Evolutionary conservation across 2,888 invertebrate genomes (phyloP).

Genomic region (Venustoraphidia nigricollis): DNA sequence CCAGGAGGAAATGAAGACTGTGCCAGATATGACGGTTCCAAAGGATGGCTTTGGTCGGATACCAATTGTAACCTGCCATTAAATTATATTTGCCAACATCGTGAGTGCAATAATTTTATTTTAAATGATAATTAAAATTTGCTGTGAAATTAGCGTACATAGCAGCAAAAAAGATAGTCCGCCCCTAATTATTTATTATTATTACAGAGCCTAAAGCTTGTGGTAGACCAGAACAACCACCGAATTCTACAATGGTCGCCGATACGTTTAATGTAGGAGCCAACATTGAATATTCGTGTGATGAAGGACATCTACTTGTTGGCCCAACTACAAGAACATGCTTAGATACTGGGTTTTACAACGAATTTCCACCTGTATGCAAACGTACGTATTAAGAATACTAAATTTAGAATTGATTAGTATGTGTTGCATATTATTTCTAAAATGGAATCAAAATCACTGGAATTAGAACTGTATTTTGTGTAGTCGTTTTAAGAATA

Average conservation of each 20-base stretch:
- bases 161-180: no score
- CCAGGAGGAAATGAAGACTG: constrained; percentile 74
- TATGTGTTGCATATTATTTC: no score
- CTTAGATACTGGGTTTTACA: constrained; percentile 82
- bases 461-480: no score
- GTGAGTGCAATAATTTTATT: constrained; percentile 38
- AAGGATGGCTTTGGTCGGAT: constrained; percentile 91
- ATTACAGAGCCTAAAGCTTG: constrained; percentile 71
- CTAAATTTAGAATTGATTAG: no score
- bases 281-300: constrained; percentile 69
- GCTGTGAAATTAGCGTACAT: no score
- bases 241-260: constrained; percentile 76
- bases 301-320: constrained; percentile 71
- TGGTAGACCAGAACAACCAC: constrained; percentile 83
- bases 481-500: no score
- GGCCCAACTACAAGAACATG: constrained; percentile 74
- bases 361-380: constrained; percentile 86
- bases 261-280: constrained; percentile 68
- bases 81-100: constrained; percentile 88
- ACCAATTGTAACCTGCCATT: constrained; percentile 71
- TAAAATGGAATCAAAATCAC: no score
- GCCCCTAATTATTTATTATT: not conserved
- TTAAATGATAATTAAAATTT: constrained; percentile 1
- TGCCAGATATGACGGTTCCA: constrained; percentile 80
- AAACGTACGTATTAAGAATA: constrained; percentile 50